Conservation (phyloP, 2,797 vertebrate species). For the Brotula barbata region DNA sequence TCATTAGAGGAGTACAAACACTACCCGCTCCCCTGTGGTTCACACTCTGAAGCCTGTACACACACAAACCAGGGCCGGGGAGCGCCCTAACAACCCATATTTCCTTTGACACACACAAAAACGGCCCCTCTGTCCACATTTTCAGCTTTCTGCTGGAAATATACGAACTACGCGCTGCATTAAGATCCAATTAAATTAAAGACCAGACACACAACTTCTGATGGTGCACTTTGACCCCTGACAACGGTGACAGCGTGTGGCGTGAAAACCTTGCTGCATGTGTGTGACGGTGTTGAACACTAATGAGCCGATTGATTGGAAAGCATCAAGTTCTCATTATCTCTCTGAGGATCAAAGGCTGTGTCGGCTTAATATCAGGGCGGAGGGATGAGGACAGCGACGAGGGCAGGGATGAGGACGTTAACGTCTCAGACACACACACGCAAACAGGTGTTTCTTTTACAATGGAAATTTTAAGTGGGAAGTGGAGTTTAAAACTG, state of each 20-base stretch:
- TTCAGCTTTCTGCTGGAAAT: neutral
- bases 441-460: slow-evolving; percentile 43
- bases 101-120: slow-evolving; percentile 25
- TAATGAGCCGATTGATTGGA: slow-evolving; percentile 74
- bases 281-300: slow-evolving; percentile 43
- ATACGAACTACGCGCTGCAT: too few relatives aligned
- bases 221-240: too few relatives aligned
- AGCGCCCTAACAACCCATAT: slow-evolving; percentile 31
- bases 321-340: slow-evolving; percentile 59
- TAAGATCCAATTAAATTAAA: too few relatives aligned
- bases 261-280: slow-evolving; percentile 3
- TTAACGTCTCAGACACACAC: too few relatives aligned
- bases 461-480: slow-evolving; percentile 23
- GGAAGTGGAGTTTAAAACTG: too few relatives aligned
- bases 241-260: slow-evolving; percentile 26
- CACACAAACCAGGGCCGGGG: slow-evolving; percentile 23
- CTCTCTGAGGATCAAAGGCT: slow-evolving; percentile 54
- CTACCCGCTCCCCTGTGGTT: slow-evolving; percentile 51
- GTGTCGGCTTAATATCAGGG: slow-evolving; percentile 36
- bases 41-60: slow-evolving; percentile 45
- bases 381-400: slow-evolving; percentile 9
- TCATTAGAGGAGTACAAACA: slow-evolving; percentile 71
- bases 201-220: too few relatives aligned
- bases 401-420: too few relatives aligned
- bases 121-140: slow-evolving; percentile 15